Evolutionary conservation across 2,113 vertebrate species (phyloP).

Genomic region (Rhineura floridana): DNA sequence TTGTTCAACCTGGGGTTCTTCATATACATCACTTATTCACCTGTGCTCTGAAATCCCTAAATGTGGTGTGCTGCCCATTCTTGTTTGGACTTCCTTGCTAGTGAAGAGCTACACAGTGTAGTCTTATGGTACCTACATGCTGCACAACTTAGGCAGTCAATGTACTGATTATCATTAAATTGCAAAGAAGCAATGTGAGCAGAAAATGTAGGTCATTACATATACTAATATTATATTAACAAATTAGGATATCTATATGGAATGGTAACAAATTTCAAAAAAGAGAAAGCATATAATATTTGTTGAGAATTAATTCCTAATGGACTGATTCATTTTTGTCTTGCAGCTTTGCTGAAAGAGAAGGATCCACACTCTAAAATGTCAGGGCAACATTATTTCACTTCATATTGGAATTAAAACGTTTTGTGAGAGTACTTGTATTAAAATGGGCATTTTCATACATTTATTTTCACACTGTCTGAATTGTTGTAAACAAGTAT

Average conservation of each 20-base stretch:
- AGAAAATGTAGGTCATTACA: neutral
- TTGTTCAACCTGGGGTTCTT: neutral
- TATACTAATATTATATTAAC: neutral
- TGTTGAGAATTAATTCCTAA: constrained; percentile 12
- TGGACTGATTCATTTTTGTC: constrained; percentile 15
- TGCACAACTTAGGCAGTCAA: neutral
- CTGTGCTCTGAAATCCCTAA: neutral
- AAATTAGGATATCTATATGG: neutral
- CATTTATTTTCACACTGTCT: constrained; percentile 74
- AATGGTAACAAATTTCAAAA: neutral
- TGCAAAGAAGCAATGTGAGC: neutral
- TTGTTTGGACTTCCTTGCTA: neutral
- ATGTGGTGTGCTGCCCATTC: neutral
- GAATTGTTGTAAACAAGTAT: constrained; percentile 72
- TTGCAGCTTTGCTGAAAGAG: constrained; percentile 57
- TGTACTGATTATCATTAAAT: neutral
- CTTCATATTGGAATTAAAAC: constrained; percentile 62
- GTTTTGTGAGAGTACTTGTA: constrained; percentile 53
- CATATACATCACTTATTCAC: neutral
- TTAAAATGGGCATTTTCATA: constrained; percentile 68
- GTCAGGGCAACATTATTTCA: constrained; percentile 61
- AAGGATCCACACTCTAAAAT: constrained; percentile 54
- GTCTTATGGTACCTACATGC: neutral
- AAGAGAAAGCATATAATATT: neutral
- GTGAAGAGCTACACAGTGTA: neutral